Conservation (phyloP, 2,797 vertebrate genomes). For the Manis crassicaudata region DNA sequence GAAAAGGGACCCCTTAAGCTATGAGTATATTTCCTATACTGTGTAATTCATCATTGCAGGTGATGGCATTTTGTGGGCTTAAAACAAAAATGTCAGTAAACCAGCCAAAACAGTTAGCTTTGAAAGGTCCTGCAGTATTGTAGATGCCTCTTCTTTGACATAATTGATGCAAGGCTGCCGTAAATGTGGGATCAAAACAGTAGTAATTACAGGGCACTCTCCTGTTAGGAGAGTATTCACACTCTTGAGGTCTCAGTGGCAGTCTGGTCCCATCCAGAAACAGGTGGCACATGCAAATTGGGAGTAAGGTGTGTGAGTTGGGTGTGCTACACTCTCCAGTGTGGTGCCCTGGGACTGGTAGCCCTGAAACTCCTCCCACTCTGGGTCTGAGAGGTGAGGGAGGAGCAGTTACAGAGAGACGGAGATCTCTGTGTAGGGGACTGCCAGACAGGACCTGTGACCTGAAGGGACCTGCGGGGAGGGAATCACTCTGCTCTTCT, state of each 20-base stretch:
- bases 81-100: neutral
- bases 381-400: neutral
- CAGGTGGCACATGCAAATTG: neutral
- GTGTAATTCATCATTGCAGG: conserved; percentile 12
- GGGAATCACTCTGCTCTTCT: neutral
- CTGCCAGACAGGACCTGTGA: neutral
- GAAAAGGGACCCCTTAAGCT: neutral
- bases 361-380: neutral
- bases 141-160: neutral
- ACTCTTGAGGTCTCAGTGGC: neutral
- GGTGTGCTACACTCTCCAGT: too few species aligned
- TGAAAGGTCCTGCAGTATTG: neutral
- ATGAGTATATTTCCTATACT: neutral
- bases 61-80: conserved; percentile 2
- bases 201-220: neutral
- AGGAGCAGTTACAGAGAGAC: neutral
- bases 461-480: neutral
- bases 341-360: neutral
- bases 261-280: neutral
- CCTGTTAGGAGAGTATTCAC: neutral
- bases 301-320: neutral
- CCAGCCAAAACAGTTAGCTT: neutral
- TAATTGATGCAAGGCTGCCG: neutral
- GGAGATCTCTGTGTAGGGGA: neutral
- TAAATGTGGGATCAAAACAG: neutral